These are phyloP conservation scores for Kryptolebias ocellatus DNA, from an alignment of 2,797 vertebrate species.

Conservation along the genomic window DNA sequence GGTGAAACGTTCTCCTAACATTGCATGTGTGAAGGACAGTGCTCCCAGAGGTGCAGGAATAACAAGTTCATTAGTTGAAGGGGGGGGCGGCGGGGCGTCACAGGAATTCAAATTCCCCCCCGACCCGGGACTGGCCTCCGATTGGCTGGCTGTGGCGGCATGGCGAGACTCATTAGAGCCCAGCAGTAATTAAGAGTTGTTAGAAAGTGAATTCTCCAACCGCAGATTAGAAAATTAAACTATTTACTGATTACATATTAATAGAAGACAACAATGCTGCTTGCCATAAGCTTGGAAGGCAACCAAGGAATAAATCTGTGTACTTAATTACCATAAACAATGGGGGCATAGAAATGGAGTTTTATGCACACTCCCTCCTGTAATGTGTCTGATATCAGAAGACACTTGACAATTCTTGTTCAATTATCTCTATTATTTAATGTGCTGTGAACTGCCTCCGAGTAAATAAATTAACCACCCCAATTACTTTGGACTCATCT, in stretches of 20 bases:
- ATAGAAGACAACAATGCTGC: constrained; percentile 99
- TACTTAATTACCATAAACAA: constrained; percentile 99
- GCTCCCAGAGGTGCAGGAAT: constrained; percentile 96
- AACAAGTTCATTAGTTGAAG: constrained; percentile 99
- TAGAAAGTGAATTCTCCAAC: constrained; percentile 99
- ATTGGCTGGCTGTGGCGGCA: constrained; percentile 94
- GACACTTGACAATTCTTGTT: constrained; percentile 99
- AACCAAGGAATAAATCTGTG: constrained; percentile 97
- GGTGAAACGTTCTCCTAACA: constrained; percentile 63
- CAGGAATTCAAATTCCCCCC: constrained; percentile 96
- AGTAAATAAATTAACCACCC: constrained; percentile 99
- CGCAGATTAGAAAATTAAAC: constrained; percentile 99
- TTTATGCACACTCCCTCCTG: constrained; percentile 99
- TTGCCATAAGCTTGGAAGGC: constrained; percentile 99
- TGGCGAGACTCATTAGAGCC: constrained; percentile 99
- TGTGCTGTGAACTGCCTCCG: constrained; percentile 99
- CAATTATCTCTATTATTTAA: constrained; percentile 99
- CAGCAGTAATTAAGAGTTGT: constrained; percentile 99
- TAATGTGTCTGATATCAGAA: constrained; percentile 99
- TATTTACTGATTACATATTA: constrained; percentile 99
- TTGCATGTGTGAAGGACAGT: constrained; percentile 90
- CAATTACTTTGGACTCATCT: constrained; percentile 99
- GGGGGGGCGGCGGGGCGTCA: constrained; percentile 79
- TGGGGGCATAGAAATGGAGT: constrained; percentile 99
- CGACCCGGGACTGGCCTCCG: constrained; percentile 85